Conservation (phyloP, 2,888 invertebrate genomes). For the Temnothorax rugatulus region DNA sequence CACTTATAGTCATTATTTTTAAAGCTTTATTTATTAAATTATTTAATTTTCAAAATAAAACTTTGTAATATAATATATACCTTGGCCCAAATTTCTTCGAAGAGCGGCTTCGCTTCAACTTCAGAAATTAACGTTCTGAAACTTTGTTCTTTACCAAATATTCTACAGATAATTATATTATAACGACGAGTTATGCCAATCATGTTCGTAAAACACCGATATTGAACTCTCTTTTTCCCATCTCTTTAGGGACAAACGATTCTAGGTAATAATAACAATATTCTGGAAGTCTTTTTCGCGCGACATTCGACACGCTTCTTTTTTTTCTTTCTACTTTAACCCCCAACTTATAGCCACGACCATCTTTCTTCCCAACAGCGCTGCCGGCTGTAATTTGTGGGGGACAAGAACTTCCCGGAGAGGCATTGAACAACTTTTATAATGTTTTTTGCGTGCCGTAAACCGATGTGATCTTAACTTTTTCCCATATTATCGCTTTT, state of each 20-base stretch:
- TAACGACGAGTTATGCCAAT: conserved; percentile 15
- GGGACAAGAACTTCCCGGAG: conserved; percentile 36
- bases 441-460: conserved; percentile 45
- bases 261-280: conserved; percentile 37
- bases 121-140: conserved; percentile 18
- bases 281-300: conserved; percentile 22
- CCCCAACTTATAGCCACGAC: conserved; percentile 28
- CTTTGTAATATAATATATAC: neutral
- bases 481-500: conserved; percentile 35
- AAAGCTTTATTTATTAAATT: neutral
- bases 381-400: conserved; percentile 48
- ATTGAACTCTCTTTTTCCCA: neutral
- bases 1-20: neutral
- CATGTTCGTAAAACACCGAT: conserved; percentile 6
- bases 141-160: neutral
- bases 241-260: neutral
- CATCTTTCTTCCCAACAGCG: conserved; percentile 50
- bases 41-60: neutral
- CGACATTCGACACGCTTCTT: conserved; percentile 24
- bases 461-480: conserved; percentile 43
- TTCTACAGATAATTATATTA: neutral
- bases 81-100: neutral
- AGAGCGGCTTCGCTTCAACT: neutral
- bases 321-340: conserved; percentile 43
- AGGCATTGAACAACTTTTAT: conserved; percentile 50